Percentiles rank a stretch among this genome's conserved stretches.
Conservation (phyloP, 2,113 vertebrate genomes). For the Alethe diademata region DNA sequence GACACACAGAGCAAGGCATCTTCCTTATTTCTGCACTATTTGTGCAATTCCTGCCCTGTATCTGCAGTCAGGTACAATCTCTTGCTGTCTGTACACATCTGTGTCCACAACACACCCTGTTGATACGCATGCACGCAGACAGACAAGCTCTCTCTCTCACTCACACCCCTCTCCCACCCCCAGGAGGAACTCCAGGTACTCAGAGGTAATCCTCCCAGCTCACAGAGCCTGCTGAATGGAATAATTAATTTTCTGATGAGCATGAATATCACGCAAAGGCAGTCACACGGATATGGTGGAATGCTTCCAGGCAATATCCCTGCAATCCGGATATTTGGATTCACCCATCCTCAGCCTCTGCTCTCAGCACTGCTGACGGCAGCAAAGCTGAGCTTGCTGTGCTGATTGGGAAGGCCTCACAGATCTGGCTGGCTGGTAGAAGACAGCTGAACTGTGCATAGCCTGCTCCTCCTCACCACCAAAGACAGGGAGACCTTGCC, state of each 20-base stretch:
- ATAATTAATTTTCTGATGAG: constrained; percentile 46
- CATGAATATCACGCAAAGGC: constrained; percentile 6
- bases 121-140: neutral
- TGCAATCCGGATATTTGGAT: constrained; percentile 40
- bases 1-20: neutral
- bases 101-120: neutral
- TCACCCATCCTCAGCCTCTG: constrained; percentile 31
- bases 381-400: constrained; percentile 15
- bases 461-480: neutral
- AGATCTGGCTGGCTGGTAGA: neutral
- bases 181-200: constrained; percentile 24
- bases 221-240: neutral
- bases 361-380: constrained; percentile 24
- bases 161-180: neutral
- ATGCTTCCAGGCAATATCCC: constrained; percentile 36
- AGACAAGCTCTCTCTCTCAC: neutral
- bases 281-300: constrained; percentile 1
- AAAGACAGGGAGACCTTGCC: neutral
- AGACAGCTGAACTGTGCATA: neutral
- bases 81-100: neutral
- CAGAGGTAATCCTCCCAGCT: neutral
- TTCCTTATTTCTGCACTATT: neutral
- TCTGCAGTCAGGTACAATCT: neutral
- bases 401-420: neutral
- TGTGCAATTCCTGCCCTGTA: neutral